phyloP scores from a whole-genome alignment of 2,888 invertebrate species.

The Nymphalis urticae region DNA sequence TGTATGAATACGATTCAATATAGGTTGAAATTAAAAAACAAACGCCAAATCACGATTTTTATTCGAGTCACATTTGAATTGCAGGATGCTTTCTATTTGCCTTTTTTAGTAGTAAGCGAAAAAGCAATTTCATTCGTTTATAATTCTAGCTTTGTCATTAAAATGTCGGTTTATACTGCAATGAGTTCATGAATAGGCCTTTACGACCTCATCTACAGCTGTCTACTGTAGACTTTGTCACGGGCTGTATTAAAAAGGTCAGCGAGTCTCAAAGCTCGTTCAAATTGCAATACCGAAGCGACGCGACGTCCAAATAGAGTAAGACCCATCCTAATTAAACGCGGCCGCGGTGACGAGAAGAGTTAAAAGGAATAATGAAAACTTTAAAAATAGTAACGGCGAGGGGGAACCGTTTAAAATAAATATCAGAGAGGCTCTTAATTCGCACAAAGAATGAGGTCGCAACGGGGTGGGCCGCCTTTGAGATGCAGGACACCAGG shows the following conservation, averaged over 20 bases:
- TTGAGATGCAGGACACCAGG: conserved; percentile 29
- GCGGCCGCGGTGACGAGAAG: conserved; percentile 46
- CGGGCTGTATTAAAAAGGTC: conserved; percentile 33
- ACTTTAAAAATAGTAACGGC: conserved; percentile 39
- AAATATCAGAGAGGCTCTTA: conserved; percentile 59
- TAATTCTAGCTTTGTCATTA: conserved; percentile 19
- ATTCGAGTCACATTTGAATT: conserved; percentile 4
- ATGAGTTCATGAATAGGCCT: conserved; percentile 24
- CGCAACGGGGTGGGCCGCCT: conserved; percentile 26
- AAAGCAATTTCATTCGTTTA: conserved; percentile 13
- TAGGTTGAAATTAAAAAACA: conserved; percentile 1
- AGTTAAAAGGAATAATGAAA: conserved; percentile 42
- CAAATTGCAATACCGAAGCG: conserved; percentile 39
- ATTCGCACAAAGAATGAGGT: conserved; percentile 50
- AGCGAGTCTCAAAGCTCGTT: conserved; percentile 36
- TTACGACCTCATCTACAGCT: conserved; percentile 21
- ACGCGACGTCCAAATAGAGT: conserved; percentile 38
- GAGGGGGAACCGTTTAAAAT: conserved; percentile 52
- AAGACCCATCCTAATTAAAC: conserved; percentile 53
- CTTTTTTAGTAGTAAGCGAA: conserved; percentile 6
- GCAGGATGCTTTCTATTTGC: neutral
- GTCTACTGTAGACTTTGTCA: conserved; percentile 26
- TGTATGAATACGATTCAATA: neutral
- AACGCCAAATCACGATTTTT: neutral
- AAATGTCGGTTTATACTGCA: conserved; percentile 20